Conservation (phyloP, 2,113 vertebrate genomes). For the Pseudorhombus dupliciocellatus region DNA sequence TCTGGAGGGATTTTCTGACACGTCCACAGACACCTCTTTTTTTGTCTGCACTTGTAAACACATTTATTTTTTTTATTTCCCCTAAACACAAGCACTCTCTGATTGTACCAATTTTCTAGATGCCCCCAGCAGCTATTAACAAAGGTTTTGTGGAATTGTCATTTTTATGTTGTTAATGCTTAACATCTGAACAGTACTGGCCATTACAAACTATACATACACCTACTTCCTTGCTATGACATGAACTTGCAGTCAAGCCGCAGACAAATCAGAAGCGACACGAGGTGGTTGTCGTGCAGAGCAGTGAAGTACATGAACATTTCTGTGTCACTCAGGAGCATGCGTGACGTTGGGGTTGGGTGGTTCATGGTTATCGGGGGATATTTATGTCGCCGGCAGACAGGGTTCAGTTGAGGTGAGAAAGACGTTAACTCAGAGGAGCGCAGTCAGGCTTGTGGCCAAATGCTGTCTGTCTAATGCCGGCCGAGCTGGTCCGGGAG, state of each 20-base stretch:
- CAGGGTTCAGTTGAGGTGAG: slow-evolving; percentile 46
- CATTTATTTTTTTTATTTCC: background rate
- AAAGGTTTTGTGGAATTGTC: no score
- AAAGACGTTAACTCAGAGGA: slow-evolving; percentile 58
- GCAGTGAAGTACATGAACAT: no score
- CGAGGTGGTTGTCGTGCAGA: background rate
- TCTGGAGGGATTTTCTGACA: slow-evolving; percentile 7
- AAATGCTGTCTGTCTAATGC: slow-evolving; percentile 67
- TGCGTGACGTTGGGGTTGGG: background rate
- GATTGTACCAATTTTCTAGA: background rate
- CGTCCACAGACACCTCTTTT: background rate
- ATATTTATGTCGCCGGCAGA: slow-evolving; percentile 49
- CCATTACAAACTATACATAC: background rate
- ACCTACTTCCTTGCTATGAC: background rate
- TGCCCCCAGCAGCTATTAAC: no score
- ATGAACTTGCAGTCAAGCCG: background rate
- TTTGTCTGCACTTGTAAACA: no score
- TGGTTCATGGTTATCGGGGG: slow-evolving; percentile 51
- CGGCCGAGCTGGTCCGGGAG: slow-evolving; percentile 50
- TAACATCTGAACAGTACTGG: no score
- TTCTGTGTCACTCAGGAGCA: background rate
- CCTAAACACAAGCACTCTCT: background rate
- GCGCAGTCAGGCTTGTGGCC: slow-evolving; percentile 62
- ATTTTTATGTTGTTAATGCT: no score
- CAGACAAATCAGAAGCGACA: background rate